Base-by-base conservation (phyloP, 2,888 invertebrate genomes). In the Aporophyla lueneburgensis region DNA sequence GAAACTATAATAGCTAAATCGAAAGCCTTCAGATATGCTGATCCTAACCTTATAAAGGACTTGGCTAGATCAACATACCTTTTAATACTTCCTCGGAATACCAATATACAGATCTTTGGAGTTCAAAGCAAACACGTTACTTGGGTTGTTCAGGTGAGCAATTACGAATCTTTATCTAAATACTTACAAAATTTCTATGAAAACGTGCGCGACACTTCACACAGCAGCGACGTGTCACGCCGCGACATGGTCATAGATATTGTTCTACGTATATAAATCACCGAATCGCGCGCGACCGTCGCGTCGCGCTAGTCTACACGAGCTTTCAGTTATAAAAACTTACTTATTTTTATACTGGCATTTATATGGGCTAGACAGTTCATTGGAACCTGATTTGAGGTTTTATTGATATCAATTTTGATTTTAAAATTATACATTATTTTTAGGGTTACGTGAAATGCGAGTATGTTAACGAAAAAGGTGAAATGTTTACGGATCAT, bases 81-180 rank as follows among this genome's bases (percentile, higher is more conserved):
- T 87, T 80, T 93, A 58, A 88, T 95, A 67, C 69, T 95, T 58
- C 95, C 95, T 0, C 91, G 89, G 74, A 86, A 88, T 46, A 87
- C 92, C 1, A 89, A 91, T 6, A 63, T 95, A 58, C 83, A 91
- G 56, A 74, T 93, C 24, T 93, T 93, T 80, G 95, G 95, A 21
- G 85, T 91, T 33, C 85, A 88, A 14, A 89, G 90, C 33, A 92
- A 92, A 83, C 91, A 91, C 74, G 89, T 95, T 0, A 91, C 89
- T 46, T 96, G 95, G 95, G 83, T 95, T 68, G 91, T 92, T 3
- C 92, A 94, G 82, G 95, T 94, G 82, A 77, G 65, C n/a, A n/a
- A n/a, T n/a, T n/a, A n/a, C n/a, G n/a, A n/a, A n/a, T n/a, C n/a
- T n/a, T n/a, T n/a, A n/a, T n/a, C n/a, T n/a, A n/a, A n/a, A n/a